Evolutionary conservation across 2,113 vertebrate species (phyloP).

Genomic region (Pontoporia blainvillei): DNA sequence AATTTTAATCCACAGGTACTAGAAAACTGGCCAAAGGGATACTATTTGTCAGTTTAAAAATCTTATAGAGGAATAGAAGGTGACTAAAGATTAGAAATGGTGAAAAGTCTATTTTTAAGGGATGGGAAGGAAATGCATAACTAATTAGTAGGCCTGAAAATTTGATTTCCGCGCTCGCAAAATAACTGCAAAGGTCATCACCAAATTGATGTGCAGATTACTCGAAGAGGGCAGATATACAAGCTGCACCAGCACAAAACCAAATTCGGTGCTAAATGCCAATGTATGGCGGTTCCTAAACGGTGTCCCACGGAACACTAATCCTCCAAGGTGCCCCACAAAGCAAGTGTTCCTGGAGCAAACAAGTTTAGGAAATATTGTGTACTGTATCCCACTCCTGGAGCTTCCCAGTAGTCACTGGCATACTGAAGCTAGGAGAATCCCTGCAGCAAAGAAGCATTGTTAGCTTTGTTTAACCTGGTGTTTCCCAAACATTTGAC

Average conservation of each 20-base stretch:
- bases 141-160: neutral
- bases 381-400: neutral
- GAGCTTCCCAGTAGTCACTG: neutral
- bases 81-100: neutral
- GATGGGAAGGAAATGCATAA: neutral
- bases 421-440: neutral
- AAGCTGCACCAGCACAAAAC: neutral
- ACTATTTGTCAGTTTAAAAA: neutral
- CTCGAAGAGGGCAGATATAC: neutral
- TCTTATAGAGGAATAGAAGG: neutral
- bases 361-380: neutral
- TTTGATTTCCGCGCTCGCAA: neutral
- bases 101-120: constrained; percentile 7
- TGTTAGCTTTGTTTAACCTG: neutral
- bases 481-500: neutral
- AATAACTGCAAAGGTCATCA: neutral
- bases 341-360: neutral
- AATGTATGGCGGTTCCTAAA: neutral
- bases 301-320: neutral
- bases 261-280: neutral
- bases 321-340: neutral
- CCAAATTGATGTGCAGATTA: neutral
- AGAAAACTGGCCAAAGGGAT: neutral
- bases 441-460: neutral
- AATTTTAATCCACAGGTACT: neutral